A percentile compares a stretch with the other conserved stretches of the same genome.
Evolutionary conservation across 2,113 vertebrate genomes (phyloP).

Genomic region (Nycticorax nycticorax): DNA sequence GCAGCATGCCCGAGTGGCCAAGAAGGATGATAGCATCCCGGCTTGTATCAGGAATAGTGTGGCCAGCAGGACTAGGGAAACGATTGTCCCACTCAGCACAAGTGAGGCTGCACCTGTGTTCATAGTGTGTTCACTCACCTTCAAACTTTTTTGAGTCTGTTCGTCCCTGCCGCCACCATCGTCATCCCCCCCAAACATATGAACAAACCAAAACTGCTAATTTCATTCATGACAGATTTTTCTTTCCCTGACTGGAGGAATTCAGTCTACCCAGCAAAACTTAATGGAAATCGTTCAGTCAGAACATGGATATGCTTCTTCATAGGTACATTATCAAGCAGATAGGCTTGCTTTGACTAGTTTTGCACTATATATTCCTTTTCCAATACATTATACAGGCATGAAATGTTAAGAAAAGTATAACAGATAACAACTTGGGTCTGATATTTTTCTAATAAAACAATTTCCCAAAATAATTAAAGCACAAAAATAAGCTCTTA

Average conservation of each 20-base stretch:
- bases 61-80: too few relatives aligned
- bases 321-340: neutral
- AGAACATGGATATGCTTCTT: neutral
- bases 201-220: neutral
- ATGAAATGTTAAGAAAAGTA: neutral
- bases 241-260: neutral
- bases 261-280: neutral
- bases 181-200: rapidly evolving
- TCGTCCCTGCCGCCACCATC: neutral
- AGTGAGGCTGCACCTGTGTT: too few relatives aligned
- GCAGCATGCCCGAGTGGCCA: too few relatives aligned
- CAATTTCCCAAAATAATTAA: neutral
- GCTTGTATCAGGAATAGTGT: too few relatives aligned
- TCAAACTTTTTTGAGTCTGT: neutral
- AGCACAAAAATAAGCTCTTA: neutral
- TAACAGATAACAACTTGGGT: neutral
- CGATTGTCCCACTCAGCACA: too few relatives aligned
- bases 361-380: neutral
- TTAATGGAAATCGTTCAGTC: neutral
- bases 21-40: too few relatives aligned
- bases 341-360: neutral
- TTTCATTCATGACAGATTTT: neutral
- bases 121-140: neutral
- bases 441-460: neutral
- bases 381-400: neutral